Evolutionary conservation across 1,140 invertebrate species (phyloP).

Genomic region (Frieseomelitta varia): DNA sequence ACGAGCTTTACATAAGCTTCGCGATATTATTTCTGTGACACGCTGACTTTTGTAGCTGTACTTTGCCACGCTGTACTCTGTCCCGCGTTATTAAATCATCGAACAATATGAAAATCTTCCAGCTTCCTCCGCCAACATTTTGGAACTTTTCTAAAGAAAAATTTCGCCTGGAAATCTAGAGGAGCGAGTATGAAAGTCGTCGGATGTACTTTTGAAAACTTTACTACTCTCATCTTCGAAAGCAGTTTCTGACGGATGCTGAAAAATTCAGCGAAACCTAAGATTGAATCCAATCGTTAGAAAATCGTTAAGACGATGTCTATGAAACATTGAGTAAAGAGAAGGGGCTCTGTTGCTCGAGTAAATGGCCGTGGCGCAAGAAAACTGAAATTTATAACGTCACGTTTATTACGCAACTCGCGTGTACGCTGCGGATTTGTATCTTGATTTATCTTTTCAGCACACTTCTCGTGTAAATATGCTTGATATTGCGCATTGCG

Average conservation of each 20-base stretch:
- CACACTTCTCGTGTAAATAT: neutral
- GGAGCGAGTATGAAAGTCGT: too few relatives aligned
- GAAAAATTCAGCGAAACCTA: neutral
- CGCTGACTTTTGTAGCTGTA: neutral
- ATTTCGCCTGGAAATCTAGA: neutral
- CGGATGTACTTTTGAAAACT: neutral
- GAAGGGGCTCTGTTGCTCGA: too few relatives aligned
- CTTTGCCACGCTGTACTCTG: too few relatives aligned
- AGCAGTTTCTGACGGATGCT: neutral
- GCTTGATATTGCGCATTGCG: constrained; percentile 12
- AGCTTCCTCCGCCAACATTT: too few relatives aligned
- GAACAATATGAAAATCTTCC: too few relatives aligned
- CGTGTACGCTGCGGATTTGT: neutral
- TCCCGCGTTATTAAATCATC: neutral
- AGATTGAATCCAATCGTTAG: neutral
- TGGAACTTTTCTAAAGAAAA: neutral
- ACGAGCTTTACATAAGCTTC: neutral
- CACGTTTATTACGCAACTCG: neutral
- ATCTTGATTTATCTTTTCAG: constrained; percentile 8
- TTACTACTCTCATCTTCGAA: neutral
- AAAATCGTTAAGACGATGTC: neutral
- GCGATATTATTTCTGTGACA: neutral
- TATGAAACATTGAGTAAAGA: neutral
- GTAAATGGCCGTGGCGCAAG: neutral
- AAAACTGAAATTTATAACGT: constrained; percentile 11